phyloP scores from a whole-genome alignment of 2,113 vertebrate species.

The Paramormyrops kingsleyae region DNA sequence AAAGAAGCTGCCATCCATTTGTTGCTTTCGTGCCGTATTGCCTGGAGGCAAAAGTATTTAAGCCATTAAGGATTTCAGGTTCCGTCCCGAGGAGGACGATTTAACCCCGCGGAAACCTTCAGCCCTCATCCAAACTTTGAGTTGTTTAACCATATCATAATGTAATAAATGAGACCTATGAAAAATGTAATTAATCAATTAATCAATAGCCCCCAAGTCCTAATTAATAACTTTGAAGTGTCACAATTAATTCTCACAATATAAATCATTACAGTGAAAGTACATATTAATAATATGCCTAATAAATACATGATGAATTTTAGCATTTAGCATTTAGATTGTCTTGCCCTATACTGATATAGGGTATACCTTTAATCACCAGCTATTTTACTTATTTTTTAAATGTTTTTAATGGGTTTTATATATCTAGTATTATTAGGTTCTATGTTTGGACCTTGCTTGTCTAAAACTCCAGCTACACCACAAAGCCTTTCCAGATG shows the following conservation, averaged over 20 bases:
- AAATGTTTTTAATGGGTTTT: not conserved
- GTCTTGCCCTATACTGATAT: slow-evolving; percentile 1
- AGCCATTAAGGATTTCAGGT: not conserved
- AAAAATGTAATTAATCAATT: slow-evolving; percentile 71
- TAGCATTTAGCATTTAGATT: slow-evolving; percentile 5
- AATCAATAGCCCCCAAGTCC: slow-evolving; percentile 58
- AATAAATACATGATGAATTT: slow-evolving; percentile 42
- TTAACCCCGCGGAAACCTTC: slow-evolving; percentile 37
- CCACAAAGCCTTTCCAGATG: not conserved
- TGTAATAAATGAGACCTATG: slow-evolving; percentile 65
- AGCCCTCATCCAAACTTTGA: not conserved
- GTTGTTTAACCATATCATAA: slow-evolving; percentile 47
- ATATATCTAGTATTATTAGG: not conserved
- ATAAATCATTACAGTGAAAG: slow-evolving; percentile 62
- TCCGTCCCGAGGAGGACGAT: slow-evolving; percentile 8
- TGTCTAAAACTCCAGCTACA: not conserved
- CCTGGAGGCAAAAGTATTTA: not conserved
- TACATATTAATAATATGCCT: slow-evolving; percentile 34
- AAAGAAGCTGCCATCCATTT: not conserved
- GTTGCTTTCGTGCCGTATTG: not conserved
- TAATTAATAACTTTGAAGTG: slow-evolving; percentile 62
- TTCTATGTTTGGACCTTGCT: not conserved
- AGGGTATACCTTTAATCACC: not conserved
- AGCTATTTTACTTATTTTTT: not conserved
- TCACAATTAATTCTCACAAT: slow-evolving; percentile 57